phyloP scores from a whole-genome alignment of 2,113 vertebrate species.

The Otis tarda region DNA sequence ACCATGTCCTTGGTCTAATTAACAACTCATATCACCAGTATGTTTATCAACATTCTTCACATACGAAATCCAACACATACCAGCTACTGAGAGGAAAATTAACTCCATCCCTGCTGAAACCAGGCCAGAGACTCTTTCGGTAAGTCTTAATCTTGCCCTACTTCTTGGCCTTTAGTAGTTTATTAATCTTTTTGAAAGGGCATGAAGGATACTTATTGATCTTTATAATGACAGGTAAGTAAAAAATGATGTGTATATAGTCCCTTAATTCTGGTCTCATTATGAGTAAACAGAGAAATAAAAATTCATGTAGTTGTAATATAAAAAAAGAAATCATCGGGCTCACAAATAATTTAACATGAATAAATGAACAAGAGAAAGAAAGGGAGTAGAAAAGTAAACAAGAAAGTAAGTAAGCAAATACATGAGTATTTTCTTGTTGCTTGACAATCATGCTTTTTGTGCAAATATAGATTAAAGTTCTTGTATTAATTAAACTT shows the following conservation, averaged over 20 bases:
- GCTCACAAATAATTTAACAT: background rate
- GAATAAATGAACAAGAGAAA: background rate
- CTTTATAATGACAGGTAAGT: background rate
- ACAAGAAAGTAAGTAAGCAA: background rate
- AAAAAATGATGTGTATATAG: background rate
- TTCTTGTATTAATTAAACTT: conserved; percentile 21
- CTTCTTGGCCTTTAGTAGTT: background rate
- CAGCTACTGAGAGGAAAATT: too few species aligned
- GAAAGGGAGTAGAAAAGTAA: background rate
- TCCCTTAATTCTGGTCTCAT: background rate
- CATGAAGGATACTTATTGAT: background rate
- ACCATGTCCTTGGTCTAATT: too few species aligned
- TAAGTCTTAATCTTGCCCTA: background rate
- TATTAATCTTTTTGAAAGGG: background rate
- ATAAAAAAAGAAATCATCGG: background rate
- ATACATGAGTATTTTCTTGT: background rate
- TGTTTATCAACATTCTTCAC: too few species aligned
- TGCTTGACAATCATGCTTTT: background rate
- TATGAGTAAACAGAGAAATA: background rate
- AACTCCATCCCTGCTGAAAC: too few species aligned
- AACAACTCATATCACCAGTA: too few species aligned
- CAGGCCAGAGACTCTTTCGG: background rate
- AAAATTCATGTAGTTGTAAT: background rate
- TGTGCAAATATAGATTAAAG: conserved; percentile 27
- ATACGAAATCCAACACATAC: too few species aligned